phyloP scores from a whole-genome alignment of 1,140 invertebrate species.

The Piezodorus guildinii region DNA sequence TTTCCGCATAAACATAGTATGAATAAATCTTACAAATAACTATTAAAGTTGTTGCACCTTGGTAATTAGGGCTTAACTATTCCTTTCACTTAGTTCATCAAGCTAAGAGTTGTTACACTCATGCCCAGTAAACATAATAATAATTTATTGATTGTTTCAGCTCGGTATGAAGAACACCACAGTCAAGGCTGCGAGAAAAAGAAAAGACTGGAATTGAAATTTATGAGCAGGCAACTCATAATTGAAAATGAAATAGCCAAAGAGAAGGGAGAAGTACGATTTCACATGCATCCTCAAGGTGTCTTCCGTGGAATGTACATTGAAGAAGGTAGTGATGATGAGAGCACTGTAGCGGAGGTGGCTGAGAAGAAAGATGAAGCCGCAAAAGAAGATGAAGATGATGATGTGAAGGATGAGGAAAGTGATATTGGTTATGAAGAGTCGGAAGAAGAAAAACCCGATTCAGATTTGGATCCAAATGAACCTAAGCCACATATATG shows the following conservation, averaged over 20 bases:
- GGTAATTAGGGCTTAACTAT: too few species aligned
- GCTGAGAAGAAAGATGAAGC: background rate
- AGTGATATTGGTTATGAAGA: background rate
- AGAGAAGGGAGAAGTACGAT: background rate
- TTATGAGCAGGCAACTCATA: background rate
- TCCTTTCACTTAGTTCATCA: too few species aligned
- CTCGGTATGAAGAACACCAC: background rate
- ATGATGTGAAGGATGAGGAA: background rate
- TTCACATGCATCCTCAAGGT: constrained; percentile 1
- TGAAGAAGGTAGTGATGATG: background rate
- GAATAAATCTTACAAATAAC: too few species aligned
- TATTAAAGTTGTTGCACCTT: too few species aligned
- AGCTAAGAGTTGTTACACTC: too few species aligned
- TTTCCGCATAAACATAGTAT: too few species aligned
- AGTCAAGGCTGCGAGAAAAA: background rate
- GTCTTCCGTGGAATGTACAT: background rate
- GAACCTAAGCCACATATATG: constrained; percentile 2
- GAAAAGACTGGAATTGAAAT: constrained; percentile 1
- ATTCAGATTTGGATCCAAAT: constrained; percentile 4
- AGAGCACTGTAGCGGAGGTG: background rate
- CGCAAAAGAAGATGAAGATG: background rate
- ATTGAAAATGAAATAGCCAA: constrained; percentile 1
- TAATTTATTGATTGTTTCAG: too few species aligned
- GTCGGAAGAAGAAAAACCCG: background rate
- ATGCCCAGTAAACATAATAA: too few species aligned